Evolutionary conservation across 2,797 vertebrate genomes (phyloP).

Genomic region (Anguilla megastoma): DNA sequence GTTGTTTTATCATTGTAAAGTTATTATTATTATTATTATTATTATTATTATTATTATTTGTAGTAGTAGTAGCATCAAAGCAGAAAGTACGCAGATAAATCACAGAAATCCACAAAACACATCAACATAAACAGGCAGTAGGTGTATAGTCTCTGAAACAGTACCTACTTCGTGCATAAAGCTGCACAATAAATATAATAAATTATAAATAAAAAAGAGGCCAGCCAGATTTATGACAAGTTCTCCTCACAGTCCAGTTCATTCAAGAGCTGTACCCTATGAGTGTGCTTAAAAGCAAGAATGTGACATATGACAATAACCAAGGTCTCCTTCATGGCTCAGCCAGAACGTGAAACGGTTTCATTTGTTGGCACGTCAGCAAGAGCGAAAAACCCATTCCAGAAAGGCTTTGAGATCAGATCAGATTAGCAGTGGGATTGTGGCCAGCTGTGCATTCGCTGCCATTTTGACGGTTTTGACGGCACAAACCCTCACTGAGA

Average conservation of each 20-base stretch:
- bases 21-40: too few species aligned
- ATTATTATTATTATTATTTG: neutral
- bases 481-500: neutral
- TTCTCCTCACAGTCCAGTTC: neutral
- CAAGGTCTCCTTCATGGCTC: neutral
- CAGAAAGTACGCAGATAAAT: neutral
- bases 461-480: neutral
- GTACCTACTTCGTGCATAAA: neutral
- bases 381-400: neutral
- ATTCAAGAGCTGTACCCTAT: neutral
- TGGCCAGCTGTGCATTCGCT: neutral
- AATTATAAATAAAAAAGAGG: neutral
- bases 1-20: too few species aligned
- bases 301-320: neutral
- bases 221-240: neutral
- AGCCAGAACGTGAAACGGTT: neutral
- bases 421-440: neutral
- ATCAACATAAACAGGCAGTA: neutral
- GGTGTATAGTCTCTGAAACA: neutral
- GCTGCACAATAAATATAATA: neutral
- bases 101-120: neutral
- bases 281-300: neutral
- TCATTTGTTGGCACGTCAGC: neutral
- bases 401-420: neutral
- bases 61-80: neutral